Percentiles rank a stretch among this genome's conserved stretches.
These are phyloP conservation scores for Virgularia gustaviana DNA, from an alignment of 92 coral and sea anemone genomes.

Conservation along the genomic window DNA sequence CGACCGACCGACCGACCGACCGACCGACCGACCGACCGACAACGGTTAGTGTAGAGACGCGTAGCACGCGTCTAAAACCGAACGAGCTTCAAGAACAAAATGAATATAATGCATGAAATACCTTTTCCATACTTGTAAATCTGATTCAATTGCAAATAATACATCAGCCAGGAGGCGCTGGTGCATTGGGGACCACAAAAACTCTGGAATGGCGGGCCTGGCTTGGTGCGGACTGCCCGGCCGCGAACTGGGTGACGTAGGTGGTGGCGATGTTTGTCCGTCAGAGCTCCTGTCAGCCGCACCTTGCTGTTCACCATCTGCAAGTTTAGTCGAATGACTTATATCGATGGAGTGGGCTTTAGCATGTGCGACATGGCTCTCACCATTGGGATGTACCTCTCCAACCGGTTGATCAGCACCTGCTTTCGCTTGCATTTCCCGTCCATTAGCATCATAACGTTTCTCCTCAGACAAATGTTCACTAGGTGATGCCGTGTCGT, in stretches of 20 bases:
- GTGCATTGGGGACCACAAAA: conserved; percentile 93
- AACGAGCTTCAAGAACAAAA: background rate
- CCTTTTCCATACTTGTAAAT: conserved; percentile 99
- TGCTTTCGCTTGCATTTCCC: too few relatives aligned
- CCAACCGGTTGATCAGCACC: too few relatives aligned
- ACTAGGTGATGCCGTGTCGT: too few relatives aligned
- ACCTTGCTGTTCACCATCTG: conserved; percentile 38
- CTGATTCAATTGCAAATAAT: conserved; percentile 92
- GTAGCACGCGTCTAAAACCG: background rate
- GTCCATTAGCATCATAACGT: too few relatives aligned
- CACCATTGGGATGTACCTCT: too few relatives aligned
- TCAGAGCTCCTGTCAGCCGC: conserved; percentile 27
- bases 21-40: too few relatives aligned
- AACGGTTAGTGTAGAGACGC: background rate
- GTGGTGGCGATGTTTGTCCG: conserved; percentile 34
- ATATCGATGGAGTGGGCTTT: conserved; percentile 36
- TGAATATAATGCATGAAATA: background rate
- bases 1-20: too few relatives aligned
- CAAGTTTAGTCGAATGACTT: conserved; percentile 25
- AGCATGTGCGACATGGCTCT: too few relatives aligned
- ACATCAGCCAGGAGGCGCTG: conserved; percentile 89
- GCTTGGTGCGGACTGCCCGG: conserved; percentile 15
- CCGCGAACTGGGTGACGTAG: conserved; percentile 9
- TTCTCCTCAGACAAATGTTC: background rate
- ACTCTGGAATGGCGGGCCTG: conserved; percentile 75